These are phyloP conservation scores for Ammodytes dubius DNA, from an alignment of 2,113 vertebrate species.

Conservation along the genomic window DNA sequence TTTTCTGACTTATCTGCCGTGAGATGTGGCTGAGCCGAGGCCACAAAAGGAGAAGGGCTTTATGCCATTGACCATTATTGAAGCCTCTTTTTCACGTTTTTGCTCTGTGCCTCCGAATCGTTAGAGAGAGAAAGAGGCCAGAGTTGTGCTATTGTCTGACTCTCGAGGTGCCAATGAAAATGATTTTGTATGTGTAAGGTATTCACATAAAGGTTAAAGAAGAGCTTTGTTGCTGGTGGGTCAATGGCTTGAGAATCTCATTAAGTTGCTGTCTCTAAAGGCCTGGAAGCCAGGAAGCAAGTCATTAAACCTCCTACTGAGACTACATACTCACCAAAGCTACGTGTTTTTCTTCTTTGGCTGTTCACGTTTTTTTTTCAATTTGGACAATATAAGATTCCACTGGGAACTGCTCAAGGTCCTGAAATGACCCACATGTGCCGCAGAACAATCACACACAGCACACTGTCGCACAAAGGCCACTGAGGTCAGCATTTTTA, in stretches of 20 bases:
- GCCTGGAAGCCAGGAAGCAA: not conserved
- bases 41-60: constrained; percentile 30
- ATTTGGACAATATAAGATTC: too few relatives aligned
- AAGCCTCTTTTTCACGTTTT: constrained; percentile 37
- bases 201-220: constrained; percentile 25
- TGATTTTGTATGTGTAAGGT: constrained; percentile 22
- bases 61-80: constrained; percentile 24
- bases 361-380: too few relatives aligned
- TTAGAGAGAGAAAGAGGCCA: not conserved
- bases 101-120: not conserved
- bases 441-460: too few relatives aligned
- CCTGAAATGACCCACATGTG: too few relatives aligned
- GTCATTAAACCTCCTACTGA: not conserved
- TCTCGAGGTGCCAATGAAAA: constrained; percentile 15
- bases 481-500: too few relatives aligned
- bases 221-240: not conserved
- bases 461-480: too few relatives aligned
- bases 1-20: constrained; percentile 34
- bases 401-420: too few relatives aligned
- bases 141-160: not conserved
- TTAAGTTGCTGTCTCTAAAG: not conserved
- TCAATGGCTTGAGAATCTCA: constrained; percentile 3
- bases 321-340: too few relatives aligned
- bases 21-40: not conserved
- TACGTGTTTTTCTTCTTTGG: too few relatives aligned